Evolutionary conservation across 2,113 vertebrate genomes (phyloP).

Genomic region (Lophotis ruficrista): DNA sequence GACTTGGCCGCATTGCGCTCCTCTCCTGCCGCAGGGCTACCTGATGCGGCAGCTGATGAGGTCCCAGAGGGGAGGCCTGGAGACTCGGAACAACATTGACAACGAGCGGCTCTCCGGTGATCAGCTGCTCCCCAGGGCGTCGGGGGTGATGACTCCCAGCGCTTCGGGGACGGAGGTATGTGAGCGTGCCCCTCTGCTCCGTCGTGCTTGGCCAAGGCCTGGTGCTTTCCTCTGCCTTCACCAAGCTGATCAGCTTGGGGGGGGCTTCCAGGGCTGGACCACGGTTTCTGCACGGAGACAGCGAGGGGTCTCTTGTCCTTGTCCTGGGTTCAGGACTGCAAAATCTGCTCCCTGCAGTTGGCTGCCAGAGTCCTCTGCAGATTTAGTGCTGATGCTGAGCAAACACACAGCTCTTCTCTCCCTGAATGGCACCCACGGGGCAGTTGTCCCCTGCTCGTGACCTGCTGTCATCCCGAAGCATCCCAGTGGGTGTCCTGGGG

Average conservation of each 20-base stretch:
- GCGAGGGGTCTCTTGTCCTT: background rate
- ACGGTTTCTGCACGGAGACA: fast-evolving
- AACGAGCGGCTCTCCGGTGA: fast-evolving
- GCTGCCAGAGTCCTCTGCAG: background rate
- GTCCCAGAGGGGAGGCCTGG: fast-evolving
- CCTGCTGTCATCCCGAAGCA: background rate
- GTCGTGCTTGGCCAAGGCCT: fast-evolving
- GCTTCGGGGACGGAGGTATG: fast-evolving
- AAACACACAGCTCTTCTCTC: background rate
- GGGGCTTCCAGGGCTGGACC: background rate
- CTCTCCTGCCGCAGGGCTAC: background rate
- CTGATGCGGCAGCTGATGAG: background rate
- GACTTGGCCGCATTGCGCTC: fast-evolving
- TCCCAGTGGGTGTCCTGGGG: background rate
- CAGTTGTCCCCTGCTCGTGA: background rate
- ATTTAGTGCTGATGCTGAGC: background rate
- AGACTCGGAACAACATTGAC: background rate
- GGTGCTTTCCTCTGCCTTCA: background rate
- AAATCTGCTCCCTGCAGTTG: fast-evolving
- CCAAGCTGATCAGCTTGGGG: background rate
- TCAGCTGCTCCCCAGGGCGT: fast-evolving
- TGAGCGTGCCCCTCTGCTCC: background rate
- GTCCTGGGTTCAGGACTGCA: background rate
- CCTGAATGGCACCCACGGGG: background rate
- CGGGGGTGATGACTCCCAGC: background rate